Base-by-base conservation (phyloP, 1,140 invertebrate species). In the Scaptodrosophila lebanonensis region DNA sequence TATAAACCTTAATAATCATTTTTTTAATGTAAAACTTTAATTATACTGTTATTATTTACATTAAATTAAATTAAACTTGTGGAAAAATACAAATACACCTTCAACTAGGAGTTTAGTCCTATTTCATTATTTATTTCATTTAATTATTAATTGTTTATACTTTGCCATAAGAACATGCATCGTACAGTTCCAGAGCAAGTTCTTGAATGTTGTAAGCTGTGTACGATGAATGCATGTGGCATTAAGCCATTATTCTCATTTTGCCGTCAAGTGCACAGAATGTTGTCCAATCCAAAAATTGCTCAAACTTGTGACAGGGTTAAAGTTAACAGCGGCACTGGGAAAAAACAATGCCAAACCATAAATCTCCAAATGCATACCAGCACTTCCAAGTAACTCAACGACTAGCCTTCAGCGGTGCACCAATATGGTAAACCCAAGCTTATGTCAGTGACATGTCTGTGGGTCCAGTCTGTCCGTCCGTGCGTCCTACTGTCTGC, bases 401-500 rank as follows among this genome's bases (percentile, higher is more conserved):
- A 68, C 72, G 56, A 79, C 68, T 82, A 79, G 73, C 73, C 67
- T 73, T 68, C 75, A 75, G 54, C 69, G 59, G 57, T 50, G 13
- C 40, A 56, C 66, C 43, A 58, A 70, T 82, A 82, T 82, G 75
- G 75, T 82, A 82, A 79, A 73, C 68, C 65, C 73, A 82, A 68
- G 73, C 73, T 82, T 79, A 79, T 79, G 73, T 79, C 73, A 79
- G 75, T 79, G 73, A 82, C 73, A 77, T 77, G 72, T 77, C 72
- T 60, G 61, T 44, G 50, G 56, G 65, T n/a, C n/a, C n/a, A n/a
- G n/a, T 75, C 54, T 36, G 71, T 33, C 35, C 58, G 62, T 38
- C 45, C 17, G 56, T 40, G 12, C 22, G 40, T n/a, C 45, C 30
- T 33, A 25, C 48, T 18, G 56, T 15, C 49, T 61, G 49, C 44